Evolutionary conservation across 2,797 vertebrate species (phyloP).

Genomic region (Scyliorhinus canicula): DNA sequence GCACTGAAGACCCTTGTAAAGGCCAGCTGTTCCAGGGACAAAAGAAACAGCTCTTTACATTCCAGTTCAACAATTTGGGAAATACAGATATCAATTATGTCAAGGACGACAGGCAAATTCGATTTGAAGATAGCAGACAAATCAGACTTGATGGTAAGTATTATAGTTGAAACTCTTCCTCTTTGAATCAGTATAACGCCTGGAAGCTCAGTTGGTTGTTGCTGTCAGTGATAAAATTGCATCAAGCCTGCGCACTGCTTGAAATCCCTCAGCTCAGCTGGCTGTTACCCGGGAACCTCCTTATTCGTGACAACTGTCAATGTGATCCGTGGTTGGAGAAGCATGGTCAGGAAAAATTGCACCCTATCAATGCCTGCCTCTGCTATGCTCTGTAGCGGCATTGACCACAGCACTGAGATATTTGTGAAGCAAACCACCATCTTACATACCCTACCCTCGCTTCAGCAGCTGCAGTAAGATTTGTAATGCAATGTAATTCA

Average conservation of each 20-base stretch:
- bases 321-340: not conserved
- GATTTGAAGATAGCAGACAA: slow-evolving; percentile 83
- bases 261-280: not conserved
- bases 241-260: not conserved
- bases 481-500: not conserved
- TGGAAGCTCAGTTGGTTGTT: not conserved
- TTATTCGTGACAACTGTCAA: not conserved
- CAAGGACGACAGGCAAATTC: slow-evolving; percentile 90
- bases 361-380: not conserved
- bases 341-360: not conserved
- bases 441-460: not conserved
- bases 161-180: not conserved
- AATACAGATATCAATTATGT: slow-evolving; percentile 88
- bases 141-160: slow-evolving; percentile 82
- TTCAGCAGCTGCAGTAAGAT: not conserved
- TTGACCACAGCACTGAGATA: not conserved
- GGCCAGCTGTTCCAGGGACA: slow-evolving; percentile 67
- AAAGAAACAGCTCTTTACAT: slow-evolving; percentile 89
- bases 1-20: slow-evolving; percentile 78
- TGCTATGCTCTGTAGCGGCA: not conserved
- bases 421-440: not conserved
- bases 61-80: slow-evolving; percentile 98
- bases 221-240: not conserved
- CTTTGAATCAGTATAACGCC: not conserved
- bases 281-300: not conserved